A percentile compares a stretch with the other conserved stretches of the same genome.
Evolutionary conservation across 2,888 invertebrate genomes (phyloP).

Genomic region (Teleiodes luculella): DNA sequence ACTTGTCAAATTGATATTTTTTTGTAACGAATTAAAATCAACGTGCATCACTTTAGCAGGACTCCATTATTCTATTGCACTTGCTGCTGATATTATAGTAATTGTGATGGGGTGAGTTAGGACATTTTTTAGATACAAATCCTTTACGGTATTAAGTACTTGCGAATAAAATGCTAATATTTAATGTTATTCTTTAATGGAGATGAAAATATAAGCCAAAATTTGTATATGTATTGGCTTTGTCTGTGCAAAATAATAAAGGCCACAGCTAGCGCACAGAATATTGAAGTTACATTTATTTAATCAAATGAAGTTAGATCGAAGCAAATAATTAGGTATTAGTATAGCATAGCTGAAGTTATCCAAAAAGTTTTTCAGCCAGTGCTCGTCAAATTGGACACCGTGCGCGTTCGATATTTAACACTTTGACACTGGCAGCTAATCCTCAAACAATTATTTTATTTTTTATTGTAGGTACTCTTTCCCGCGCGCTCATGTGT

Average conservation of each 20-base stretch:
- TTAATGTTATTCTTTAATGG: too few relatives aligned
- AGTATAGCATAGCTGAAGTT: neutral
- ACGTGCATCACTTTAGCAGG: neutral
- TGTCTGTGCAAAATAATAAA: too few relatives aligned
- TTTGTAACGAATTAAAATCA: conserved; percentile 27
- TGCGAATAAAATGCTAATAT: too few relatives aligned
- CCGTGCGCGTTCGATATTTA: conserved; percentile 72
- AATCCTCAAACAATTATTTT: conserved; percentile 71
- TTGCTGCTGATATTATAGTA: neutral
- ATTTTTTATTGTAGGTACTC: conserved; percentile 33
- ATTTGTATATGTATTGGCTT: too few relatives aligned
- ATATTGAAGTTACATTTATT: too few relatives aligned
- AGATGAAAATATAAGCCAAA: too few relatives aligned
- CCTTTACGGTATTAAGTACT: too few relatives aligned
- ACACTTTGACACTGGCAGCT: conserved; percentile 78
- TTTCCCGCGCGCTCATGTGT: conserved; percentile 57
- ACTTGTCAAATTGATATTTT: conserved; percentile 60
- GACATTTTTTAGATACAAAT: too few relatives aligned
- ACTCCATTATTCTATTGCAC: neutral
- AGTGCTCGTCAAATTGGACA: conserved; percentile 73
- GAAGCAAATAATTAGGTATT: too few relatives aligned
- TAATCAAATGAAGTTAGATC: too few relatives aligned
- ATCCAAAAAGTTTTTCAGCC: conserved; percentile 35
- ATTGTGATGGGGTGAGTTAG: too few relatives aligned
- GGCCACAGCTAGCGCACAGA: too few relatives aligned